Conservation (phyloP, 2,113 vertebrate species). For the Microtus ochrogaster region DNA sequence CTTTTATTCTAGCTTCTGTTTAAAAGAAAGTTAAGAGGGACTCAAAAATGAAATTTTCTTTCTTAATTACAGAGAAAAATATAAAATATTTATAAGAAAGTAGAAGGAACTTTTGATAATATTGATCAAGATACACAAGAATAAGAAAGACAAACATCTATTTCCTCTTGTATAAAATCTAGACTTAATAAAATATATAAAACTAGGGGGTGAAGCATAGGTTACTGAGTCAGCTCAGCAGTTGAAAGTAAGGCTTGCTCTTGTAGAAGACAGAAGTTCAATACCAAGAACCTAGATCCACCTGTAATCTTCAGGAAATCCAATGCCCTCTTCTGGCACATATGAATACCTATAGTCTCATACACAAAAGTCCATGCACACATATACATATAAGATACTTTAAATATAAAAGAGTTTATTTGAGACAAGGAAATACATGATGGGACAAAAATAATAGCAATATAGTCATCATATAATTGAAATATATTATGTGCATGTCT, state of each 20-base stretch:
- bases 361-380: background rate
- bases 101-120: background rate
- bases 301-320: background rate
- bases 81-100: background rate
- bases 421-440: background rate
- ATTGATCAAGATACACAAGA: background rate
- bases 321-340: background rate
- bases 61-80: background rate
- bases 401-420: background rate
- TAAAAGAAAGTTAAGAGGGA: background rate
- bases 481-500: background rate
- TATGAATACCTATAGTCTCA: background rate
- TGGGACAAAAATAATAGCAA: background rate
- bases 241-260: background rate
- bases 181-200: background rate
- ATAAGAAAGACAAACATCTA: background rate
- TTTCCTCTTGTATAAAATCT: background rate
- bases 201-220: background rate
- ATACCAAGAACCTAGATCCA: background rate
- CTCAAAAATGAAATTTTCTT: background rate
- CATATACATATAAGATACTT: background rate
- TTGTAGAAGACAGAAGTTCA: background rate
- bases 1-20: background rate
- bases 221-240: background rate
- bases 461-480: background rate